phyloP scores from a whole-genome alignment of 2,888 invertebrate genomes.

The Hartigia nigra region DNA sequence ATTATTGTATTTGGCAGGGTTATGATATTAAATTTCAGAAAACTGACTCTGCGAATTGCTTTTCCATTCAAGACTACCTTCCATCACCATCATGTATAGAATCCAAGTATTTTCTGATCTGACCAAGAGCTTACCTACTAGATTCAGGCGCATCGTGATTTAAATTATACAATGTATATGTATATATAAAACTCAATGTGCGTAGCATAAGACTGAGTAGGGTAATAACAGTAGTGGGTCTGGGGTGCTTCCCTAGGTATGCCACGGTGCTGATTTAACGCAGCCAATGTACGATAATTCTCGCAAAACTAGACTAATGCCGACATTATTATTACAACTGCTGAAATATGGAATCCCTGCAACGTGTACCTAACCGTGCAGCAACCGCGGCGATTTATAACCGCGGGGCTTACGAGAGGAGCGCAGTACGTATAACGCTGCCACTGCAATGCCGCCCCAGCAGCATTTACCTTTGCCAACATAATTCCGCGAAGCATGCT shows the following conservation, averaged over 20 bases:
- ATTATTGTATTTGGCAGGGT: constrained; percentile 66
- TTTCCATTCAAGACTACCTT: not conserved
- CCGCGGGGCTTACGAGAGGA: constrained; percentile 14
- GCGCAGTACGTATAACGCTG: constrained; percentile 13
- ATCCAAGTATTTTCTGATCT: not conserved
- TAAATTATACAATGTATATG: not conserved
- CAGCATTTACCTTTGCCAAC: constrained; percentile 31
- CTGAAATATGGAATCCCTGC: constrained; percentile 38
- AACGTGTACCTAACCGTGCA: constrained; percentile 9
- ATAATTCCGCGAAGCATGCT: constrained; percentile 25
- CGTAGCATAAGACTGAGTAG: not conserved
- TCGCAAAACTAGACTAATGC: constrained; percentile 40
- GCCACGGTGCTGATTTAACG: constrained; percentile 17
- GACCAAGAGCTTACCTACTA: not conserved
- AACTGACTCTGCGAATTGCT: constrained; percentile 20
- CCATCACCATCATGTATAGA: not conserved
- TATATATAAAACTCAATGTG: not conserved
- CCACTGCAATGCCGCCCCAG: constrained; percentile 16
- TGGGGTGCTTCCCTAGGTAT: not conserved
- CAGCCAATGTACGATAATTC: constrained; percentile 22
- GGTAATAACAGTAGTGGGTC: not conserved
- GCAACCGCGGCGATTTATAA: constrained; percentile 23
- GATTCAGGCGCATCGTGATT: not conserved
- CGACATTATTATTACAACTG: constrained; percentile 40
- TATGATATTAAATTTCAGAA: constrained; percentile 62